Conservation (phyloP, 1,140 invertebrate genomes). For the Aphelenchoides besseyi region DNA sequence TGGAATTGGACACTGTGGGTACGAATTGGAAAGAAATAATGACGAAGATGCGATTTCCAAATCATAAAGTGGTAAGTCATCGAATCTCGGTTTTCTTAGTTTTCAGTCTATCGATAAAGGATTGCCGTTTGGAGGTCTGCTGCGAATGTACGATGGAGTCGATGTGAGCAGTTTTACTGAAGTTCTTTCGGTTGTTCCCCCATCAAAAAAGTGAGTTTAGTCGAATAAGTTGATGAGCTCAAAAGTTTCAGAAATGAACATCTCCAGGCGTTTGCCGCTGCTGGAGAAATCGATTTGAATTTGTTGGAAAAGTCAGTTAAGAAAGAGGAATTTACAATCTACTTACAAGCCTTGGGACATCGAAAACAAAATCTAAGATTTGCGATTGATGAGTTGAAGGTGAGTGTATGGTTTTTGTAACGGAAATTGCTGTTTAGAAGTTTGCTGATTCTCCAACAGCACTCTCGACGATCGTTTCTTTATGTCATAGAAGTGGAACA, state of each 20-base stretch:
- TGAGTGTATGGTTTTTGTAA: neutral
- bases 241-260: neutral
- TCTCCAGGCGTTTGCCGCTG: neutral
- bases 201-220: neutral
- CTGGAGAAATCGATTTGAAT: neutral
- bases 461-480: neutral
- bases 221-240: neutral
- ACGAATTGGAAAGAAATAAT: neutral
- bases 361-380: neutral
- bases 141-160: neutral
- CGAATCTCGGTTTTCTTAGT: neutral
- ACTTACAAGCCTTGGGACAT: constrained; percentile 2
- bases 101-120: neutral
- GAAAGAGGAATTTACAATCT: neutral
- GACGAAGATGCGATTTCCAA: neutral
- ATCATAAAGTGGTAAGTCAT: neutral
- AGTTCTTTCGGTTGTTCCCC: neutral
- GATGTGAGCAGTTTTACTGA: neutral
- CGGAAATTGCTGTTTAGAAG: neutral
- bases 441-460: neutral
- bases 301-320: neutral
- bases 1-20: constrained; percentile 5
- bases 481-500: neutral
- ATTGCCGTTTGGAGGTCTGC: neutral
- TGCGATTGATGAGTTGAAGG: neutral